phyloP scores from a whole-genome alignment of 1,140 invertebrate species.

The Pogonomyrmex barbatus region DNA sequence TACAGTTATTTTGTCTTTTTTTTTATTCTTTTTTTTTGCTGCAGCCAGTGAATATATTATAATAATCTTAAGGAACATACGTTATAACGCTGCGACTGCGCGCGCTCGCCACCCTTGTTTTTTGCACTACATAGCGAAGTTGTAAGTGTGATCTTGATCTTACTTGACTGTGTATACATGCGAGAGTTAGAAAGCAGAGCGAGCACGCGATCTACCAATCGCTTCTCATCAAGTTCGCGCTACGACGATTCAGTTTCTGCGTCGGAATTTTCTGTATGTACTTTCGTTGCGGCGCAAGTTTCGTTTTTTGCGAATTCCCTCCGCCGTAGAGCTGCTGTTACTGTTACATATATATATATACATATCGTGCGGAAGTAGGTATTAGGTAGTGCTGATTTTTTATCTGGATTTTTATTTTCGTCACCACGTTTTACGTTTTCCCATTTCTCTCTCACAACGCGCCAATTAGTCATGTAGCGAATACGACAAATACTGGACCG shows the following conservation, averaged over 20 bases:
- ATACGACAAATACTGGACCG: slow-evolving; percentile 80
- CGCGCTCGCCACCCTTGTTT: slow-evolving; percentile 71
- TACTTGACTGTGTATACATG: slow-evolving; percentile 51
- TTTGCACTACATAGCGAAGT: slow-evolving; percentile 65
- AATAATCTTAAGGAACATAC: slow-evolving; percentile 55
- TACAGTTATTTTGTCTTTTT: slow-evolving; percentile 63
- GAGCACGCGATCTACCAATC: slow-evolving; percentile 61
- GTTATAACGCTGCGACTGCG: slow-evolving; percentile 53
- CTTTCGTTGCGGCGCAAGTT: slow-evolving; percentile 64
- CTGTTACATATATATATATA: slow-evolving; percentile 44
- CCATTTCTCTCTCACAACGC: slow-evolving; percentile 55
- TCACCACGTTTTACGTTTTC: slow-evolving; percentile 58
- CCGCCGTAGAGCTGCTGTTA: slow-evolving; percentile 73
- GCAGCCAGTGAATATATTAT: slow-evolving; percentile 56
- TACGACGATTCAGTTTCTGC: slow-evolving; percentile 58
- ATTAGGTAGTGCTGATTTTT: slow-evolving; percentile 69
- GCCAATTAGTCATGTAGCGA: slow-evolving; percentile 64
- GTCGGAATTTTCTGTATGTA: slow-evolving; percentile 56
- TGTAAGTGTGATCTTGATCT: slow-evolving; percentile 63
- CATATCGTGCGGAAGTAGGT: slow-evolving; percentile 73
- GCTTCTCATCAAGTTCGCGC: slow-evolving; percentile 57
- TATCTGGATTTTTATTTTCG: slow-evolving; percentile 60
- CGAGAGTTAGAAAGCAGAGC: slow-evolving; percentile 59
- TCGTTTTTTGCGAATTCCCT: slow-evolving; percentile 44
- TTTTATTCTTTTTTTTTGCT: slow-evolving; percentile 65